Evolutionary conservation across 2,113 vertebrate genomes (phyloP), one percentile per base, ranked within the genome.

Genomic region (Lycaon pictus): DNA sequence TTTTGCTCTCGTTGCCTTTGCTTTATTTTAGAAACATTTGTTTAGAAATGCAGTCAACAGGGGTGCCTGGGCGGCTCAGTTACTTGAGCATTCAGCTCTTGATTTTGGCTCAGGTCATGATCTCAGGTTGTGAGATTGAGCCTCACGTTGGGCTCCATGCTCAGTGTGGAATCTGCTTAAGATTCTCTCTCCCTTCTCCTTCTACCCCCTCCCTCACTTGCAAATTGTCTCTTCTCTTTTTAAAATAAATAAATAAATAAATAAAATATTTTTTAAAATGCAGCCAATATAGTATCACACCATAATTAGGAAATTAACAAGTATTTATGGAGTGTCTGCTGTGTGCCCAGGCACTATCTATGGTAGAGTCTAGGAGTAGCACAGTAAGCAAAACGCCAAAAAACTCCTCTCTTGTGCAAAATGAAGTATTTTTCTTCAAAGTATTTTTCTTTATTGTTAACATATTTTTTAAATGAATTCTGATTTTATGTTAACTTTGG

Each of bases 21-120:
- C 60, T 88, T 95, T 90, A 43, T 85, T 94, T 95, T 90, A 80
- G n/a, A 82, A 90, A 93, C 80, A 67, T 76, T 85, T 63, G 32
- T 35, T 67, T 84, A 67, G 60, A 85, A 77, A 67, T 77, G 15
- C 3, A 51, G 74, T 51, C 74, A 77, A 29, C 13, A 76, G 74
- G 74, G 43, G 3, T 13, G 0, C 74, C 7, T 77, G 25, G 37
- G 43, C 29, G 43, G 6, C 25, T 51, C 25, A 77, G 74, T 77
- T 7, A 0, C 25, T 29, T 77, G 25, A 27, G 25, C 25, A 9
- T 29, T 23, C 6, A 7, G 17, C 43, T 51, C 67, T 69, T 20
- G 32, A 35, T 69, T 35, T 77, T 1, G 3, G 25, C 74, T 48
- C 43, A 51, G 43, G 74, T 76, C 74, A 76, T 51, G 43, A 76